Evolutionary conservation across 2,888 invertebrate species (phyloP), one percentile per base, ranked within the genome.

Genomic region (Ariolimax columbianus): DNA sequence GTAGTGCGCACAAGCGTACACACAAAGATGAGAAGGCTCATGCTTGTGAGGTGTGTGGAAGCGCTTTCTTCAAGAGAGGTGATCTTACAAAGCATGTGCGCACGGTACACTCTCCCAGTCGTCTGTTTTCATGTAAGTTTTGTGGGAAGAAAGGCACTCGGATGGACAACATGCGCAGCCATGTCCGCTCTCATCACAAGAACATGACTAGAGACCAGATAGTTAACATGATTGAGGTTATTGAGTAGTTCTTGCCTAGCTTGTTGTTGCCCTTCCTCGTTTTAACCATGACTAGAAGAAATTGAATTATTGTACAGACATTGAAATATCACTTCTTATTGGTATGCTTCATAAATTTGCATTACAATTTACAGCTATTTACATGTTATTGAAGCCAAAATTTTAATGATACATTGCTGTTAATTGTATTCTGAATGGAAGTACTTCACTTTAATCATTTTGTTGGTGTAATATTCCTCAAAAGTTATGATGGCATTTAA

Each of bases 141-240:
- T 91, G 91, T 83, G 89, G 89, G 0, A 90, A 90, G 77, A 85
- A 86, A n/a, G 90, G 90, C 43, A 90, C 90, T 9, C 85, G 91
- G 11, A 88, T 89, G 72, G 91, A 91, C 87, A 91, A 91, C 85
- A 89, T 91, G 86, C 87, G 91, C 17, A 89, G 89, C 26, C 89
- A 89, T 77, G 88, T 89, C 63, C 85, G 86, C n/a, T 87, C 87
- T 1, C 90, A 89, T 59, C 85, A 88, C 47, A 88, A 87, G 38
- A 83, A 86, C 47, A 88, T 88, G 88, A 86, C 85, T 0, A 81
- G 88, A 40, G 88, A 88, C 59, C 86, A 88, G 40, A 85, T 86
- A 36, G 63, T 86, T 33, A 83, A 86, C 81, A 86, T 88, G 83
- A 86, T 87, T 77, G 86, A 86, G 59, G 85, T 83, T 40, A 86